These are phyloP conservation scores for Brevimyrus niger DNA, from an alignment of 2,113 vertebrate genomes.

Conservation along the genomic window DNA sequence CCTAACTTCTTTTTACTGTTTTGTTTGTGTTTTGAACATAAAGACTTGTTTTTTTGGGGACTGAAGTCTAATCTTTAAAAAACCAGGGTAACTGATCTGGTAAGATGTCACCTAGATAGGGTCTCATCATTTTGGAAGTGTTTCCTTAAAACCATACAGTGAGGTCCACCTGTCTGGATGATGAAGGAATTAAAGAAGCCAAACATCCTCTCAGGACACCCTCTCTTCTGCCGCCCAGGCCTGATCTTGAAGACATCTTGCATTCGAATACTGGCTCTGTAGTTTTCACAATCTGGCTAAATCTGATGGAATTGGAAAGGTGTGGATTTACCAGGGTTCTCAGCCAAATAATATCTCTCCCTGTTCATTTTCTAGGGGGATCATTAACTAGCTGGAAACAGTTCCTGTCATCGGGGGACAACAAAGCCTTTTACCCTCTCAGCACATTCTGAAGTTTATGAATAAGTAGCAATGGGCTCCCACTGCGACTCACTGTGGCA, in stretches of 20 bases:
- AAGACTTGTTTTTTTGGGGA: background rate
- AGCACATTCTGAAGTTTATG: background rate
- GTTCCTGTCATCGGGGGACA: background rate
- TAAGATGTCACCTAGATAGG: background rate
- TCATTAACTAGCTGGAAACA: background rate
- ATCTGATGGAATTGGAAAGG: background rate
- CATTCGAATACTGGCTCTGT: background rate
- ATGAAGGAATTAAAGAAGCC: background rate
- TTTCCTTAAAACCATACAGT: background rate
- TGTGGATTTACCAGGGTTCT: background rate
- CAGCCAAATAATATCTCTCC: background rate
- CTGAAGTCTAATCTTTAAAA: background rate
- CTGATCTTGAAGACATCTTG: background rate
- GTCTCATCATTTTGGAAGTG: background rate
- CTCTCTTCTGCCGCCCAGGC: background rate
- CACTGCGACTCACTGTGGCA: conserved; percentile 17
- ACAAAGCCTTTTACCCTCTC: background rate
- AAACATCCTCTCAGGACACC: background rate
- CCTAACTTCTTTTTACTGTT: background rate
- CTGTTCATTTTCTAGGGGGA: background rate
- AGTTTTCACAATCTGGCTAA: background rate
- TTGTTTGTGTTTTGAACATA: background rate
- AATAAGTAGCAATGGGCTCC: conserved; percentile 21
- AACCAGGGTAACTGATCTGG: background rate
- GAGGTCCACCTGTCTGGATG: background rate